Evolutionary conservation across 2,888 invertebrate genomes (phyloP).

Genomic region (Omphaloscelis lunosa): DNA sequence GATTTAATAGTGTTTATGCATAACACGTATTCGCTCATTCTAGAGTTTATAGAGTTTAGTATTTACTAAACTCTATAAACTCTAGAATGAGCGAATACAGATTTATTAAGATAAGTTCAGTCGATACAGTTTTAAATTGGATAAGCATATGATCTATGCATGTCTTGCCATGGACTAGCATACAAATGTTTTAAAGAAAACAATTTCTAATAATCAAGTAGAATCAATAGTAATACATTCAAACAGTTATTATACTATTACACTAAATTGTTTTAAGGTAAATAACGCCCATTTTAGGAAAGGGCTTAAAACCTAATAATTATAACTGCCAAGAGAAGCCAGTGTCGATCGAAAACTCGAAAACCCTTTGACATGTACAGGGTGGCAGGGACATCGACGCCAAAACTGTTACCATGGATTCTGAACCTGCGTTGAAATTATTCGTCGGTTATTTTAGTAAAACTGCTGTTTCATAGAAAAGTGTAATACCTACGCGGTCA

Average conservation of each 20-base stretch:
- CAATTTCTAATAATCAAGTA: background rate
- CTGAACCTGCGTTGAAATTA: too few relatives aligned
- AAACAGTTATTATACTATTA: background rate
- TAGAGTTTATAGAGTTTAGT: too few relatives aligned
- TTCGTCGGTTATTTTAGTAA: too few relatives aligned
- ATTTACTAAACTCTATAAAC: background rate
- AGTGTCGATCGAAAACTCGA: slow-evolving; percentile 6
- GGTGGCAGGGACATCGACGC: too few relatives aligned
- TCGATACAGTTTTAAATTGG: background rate
- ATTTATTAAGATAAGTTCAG: background rate
- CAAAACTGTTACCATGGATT: too few relatives aligned
- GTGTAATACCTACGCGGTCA: too few relatives aligned
- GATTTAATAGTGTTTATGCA: too few relatives aligned
- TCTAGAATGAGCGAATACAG: background rate
- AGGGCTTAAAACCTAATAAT: background rate
- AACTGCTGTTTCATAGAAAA: too few relatives aligned
- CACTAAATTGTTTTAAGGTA: background rate
- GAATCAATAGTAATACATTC: background rate
- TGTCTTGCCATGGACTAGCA: background rate
- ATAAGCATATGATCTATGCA: background rate
- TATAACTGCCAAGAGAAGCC: background rate
- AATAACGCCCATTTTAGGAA: background rate
- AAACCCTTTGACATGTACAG: background rate
- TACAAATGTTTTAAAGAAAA: background rate
- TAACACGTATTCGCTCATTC: too few relatives aligned